phyloP scores from a whole-genome alignment of 2,113 vertebrate genomes.

The Meles meles region DNA sequence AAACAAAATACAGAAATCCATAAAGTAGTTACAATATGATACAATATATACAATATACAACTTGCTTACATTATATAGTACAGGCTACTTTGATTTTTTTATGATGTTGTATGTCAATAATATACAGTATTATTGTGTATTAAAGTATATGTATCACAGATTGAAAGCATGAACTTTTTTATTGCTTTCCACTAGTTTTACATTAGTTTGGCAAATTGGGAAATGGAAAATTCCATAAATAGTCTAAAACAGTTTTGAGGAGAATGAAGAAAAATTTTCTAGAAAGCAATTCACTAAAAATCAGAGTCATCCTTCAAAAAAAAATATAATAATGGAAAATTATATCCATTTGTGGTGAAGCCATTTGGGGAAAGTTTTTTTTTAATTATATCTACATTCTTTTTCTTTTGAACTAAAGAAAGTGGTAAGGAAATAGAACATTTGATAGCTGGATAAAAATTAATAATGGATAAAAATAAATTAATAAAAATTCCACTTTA shows the following conservation, averaged over 20 bases:
- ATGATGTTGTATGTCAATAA: not conserved
- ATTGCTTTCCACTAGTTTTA: not conserved
- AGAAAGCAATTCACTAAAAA: not conserved
- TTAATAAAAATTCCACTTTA: not conserved
- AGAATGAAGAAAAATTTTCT: not conserved
- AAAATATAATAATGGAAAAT: not conserved
- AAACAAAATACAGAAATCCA: not conserved
- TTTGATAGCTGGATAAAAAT: not conserved
- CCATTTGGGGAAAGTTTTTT: not conserved
- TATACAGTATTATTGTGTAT: not conserved
- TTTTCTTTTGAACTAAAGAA: not conserved
- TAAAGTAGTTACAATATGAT: not conserved
- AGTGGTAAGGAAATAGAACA: not conserved
- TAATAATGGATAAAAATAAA: not conserved
- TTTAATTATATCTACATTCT: not conserved
- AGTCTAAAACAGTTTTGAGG: not conserved
- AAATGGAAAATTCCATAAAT: not conserved
- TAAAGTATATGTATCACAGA: not conserved
- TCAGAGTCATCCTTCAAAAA: not conserved
- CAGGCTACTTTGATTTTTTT: not conserved
- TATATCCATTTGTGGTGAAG: not conserved
- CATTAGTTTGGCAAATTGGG: not conserved
- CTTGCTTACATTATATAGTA: not conserved
- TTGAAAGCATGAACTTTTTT: not conserved
- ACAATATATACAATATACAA: not conserved